phyloP scores from a whole-genome alignment of 1,140 invertebrate species.

The Caerostris extrusa region DNA sequence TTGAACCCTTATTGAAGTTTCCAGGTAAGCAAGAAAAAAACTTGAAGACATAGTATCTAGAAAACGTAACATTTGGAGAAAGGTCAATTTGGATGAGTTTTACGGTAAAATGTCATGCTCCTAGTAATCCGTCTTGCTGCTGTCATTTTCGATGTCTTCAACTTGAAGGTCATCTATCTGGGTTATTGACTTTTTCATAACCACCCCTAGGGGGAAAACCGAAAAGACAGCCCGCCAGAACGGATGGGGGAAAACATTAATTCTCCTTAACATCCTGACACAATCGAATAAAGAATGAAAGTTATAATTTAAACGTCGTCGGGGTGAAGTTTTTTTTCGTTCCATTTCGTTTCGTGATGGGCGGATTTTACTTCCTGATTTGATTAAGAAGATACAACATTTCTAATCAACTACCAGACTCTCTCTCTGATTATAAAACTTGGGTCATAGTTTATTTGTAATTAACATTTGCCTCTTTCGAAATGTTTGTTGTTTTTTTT shows the following conservation, averaged over 20 bases:
- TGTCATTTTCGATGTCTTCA: background rate
- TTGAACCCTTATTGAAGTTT: too few species aligned
- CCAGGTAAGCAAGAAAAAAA: too few species aligned
- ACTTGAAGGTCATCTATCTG: background rate
- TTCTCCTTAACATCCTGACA: background rate
- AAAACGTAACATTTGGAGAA: background rate
- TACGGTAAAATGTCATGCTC: background rate
- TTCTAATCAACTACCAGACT: background rate
- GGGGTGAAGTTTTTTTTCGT: background rate
- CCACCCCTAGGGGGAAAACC: background rate
- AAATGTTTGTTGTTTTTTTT: background rate
- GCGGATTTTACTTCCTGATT: constrained; percentile 48
- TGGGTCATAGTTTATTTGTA: background rate
- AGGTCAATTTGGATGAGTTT: too few species aligned
- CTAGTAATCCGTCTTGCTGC: background rate
- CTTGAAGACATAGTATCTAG: background rate
- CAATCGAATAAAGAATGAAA: constrained; percentile 22
- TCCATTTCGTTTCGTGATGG: constrained; percentile 33
- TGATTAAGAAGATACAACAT: constrained; percentile 41
- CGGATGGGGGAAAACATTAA: background rate
- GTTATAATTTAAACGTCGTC: constrained; percentile 42
- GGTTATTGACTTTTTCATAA: background rate
- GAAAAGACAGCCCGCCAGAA: background rate
- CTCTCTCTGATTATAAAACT: background rate
- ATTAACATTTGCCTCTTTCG: background rate